Evolutionary conservation across 2,888 invertebrate species (phyloP).

Genomic region (Drosophila nigritarsus): DNA sequence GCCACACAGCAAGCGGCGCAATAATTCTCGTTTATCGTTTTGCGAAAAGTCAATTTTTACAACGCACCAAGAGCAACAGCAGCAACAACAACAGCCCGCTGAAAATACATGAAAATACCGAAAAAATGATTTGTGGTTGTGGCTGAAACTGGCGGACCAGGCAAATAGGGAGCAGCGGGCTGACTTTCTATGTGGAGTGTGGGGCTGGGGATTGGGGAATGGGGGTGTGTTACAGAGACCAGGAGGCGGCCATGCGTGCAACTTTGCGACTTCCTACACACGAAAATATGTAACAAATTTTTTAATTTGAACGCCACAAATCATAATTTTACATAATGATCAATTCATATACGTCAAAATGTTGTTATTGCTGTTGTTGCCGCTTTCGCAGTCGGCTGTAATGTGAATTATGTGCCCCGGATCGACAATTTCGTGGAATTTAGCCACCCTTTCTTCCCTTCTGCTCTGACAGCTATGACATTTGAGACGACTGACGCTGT

Average conservation of each 20-base stretch:
- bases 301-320: slow-evolving; percentile 80
- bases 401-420: slow-evolving; percentile 60
- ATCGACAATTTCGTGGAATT: slow-evolving; percentile 54
- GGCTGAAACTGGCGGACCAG: slow-evolving; percentile 63
- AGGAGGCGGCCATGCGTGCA: slow-evolving; percentile 38
- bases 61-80: slow-evolving; percentile 38
- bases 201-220: not conserved
- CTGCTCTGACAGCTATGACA: slow-evolving; percentile 31
- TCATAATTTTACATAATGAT: slow-evolving; percentile 82
- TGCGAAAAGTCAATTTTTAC: slow-evolving; percentile 76
- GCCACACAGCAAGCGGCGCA: slow-evolving; percentile 19
- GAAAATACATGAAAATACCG: slow-evolving; percentile 39
- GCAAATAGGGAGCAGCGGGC: not conserved
- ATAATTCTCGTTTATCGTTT: slow-evolving; percentile 74
- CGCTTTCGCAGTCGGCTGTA: slow-evolving; percentile 29
- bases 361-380: slow-evolving; percentile 34
- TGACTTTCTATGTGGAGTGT: not conserved
- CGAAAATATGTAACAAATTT: slow-evolving; percentile 70
- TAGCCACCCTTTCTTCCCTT: not conserved
- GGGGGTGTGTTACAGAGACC: not conserved
- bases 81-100: slow-evolving; percentile 16
- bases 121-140: slow-evolving; percentile 71
- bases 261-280: slow-evolving; percentile 52
- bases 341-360: slow-evolving; percentile 80
- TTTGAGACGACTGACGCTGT: slow-evolving; percentile 37